Percentiles rank a stretch among this genome's conserved stretches.
Conservation (phyloP, 2,113 vertebrate genomes). For the Halcyon senegalensis region DNA sequence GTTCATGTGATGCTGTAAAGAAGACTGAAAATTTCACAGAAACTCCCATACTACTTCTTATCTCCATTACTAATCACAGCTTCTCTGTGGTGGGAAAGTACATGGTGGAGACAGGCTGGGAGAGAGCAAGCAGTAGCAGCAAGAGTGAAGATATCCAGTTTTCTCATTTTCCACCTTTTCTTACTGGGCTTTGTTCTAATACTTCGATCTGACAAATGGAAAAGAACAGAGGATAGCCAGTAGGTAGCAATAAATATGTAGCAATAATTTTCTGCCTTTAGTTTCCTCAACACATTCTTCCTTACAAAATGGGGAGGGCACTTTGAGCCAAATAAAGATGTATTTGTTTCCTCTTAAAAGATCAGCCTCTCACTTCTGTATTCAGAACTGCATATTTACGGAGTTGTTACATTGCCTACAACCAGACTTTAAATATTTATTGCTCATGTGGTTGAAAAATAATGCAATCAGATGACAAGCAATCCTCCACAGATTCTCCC, state of each 20-base stretch:
- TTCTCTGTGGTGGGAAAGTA: background rate
- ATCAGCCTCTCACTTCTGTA: slow-evolving; percentile 30
- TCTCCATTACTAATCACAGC: background rate
- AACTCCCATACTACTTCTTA: background rate
- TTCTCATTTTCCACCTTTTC: background rate
- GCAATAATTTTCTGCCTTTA: slow-evolving; percentile 25
- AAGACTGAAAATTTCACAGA: background rate
- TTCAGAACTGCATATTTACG: slow-evolving; percentile 16
- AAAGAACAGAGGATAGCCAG: slow-evolving; percentile 7
- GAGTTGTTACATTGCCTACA: slow-evolving; percentile 46
- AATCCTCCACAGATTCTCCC: slow-evolving; percentile 17
- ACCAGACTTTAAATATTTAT: slow-evolving; percentile 66
- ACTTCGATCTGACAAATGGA: background rate
- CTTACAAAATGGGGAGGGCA: background rate
- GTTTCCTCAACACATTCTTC: slow-evolving; percentile 38
- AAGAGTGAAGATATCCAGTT: background rate
- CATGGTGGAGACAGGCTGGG: background rate
- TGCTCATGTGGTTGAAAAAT: slow-evolving; percentile 45
- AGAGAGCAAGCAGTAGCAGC: background rate
- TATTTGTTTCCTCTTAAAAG: slow-evolving; percentile 36
- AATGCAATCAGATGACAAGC: slow-evolving; percentile 36
- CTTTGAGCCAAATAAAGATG: background rate
- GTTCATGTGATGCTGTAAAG: background rate
- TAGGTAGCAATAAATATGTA: slow-evolving; percentile 48
- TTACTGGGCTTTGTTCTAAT: slow-evolving; percentile 9